Evolutionary conservation across 2,888 invertebrate genomes (phyloP), one percentile per base, ranked within the genome.

Genomic region (Ctenicera cuprea): DNA sequence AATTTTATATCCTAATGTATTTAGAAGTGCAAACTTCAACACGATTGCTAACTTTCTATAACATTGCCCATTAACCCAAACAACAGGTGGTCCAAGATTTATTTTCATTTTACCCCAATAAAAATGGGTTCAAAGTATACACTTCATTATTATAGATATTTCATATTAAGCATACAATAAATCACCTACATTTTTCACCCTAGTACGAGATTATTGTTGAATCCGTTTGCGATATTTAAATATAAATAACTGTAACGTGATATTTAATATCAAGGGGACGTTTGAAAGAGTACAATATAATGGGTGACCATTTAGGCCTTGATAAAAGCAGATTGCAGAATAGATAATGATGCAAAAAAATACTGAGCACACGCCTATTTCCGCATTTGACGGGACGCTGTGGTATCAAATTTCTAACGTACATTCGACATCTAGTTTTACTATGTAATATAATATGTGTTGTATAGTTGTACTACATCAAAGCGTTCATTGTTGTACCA

Each of bases 281-380:
- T 20, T 57, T 30, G 0, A 33, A 38, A n/a, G 7, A 20, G 5
- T 16, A n/a, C 20, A 37, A 59, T 9, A 59, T 59, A 59, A 59
- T 20, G n/a, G 18, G 11, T 16, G 9, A 18, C 59, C 20, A 41
- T 38, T 59, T 38, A 38, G 38, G 20, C 2, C 59, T 38, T 18
- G 11, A 16, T 7, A 38, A n/a, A 59, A n/a, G n/a, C 59, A 59
- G 59, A 59, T 59, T 59, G 59, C 59, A 59, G n/a, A 1, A 38
- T 0, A 59, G 57, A 57, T 57, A 57, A 57, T 57, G 57, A 57
- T 57, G 20, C 41, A 59, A 22, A 59, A 59, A 59, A 59, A 59
- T 59, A 26, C 37, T 20, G 38, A 5, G 12, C 59, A 59, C 41
- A 59, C 59, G 59, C 59, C 59, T 59, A 59, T 59, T 59, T 59